Evolutionary conservation across 2,797 vertebrate genomes (phyloP).

Genomic region (Chelon labrosus): DNA sequence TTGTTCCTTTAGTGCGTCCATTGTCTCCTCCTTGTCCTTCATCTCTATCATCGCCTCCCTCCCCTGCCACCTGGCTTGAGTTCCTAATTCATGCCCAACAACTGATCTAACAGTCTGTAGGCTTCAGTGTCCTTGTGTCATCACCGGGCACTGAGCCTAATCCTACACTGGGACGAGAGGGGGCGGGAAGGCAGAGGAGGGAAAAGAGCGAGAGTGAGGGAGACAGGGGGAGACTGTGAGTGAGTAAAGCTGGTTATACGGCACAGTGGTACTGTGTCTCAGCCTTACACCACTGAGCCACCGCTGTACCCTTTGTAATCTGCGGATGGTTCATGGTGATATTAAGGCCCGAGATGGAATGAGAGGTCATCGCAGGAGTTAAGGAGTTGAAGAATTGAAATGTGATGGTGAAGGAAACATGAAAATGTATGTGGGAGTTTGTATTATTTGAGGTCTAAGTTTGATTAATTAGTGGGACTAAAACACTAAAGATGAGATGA

Average conservation of each 20-base stretch:
- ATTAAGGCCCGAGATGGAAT: constrained; percentile 2
- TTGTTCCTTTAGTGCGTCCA: constrained; percentile 28
- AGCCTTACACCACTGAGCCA: constrained; percentile 30
- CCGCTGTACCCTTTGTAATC: constrained; percentile 16
- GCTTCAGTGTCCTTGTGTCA: constrained; percentile 66
- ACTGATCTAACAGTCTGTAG: constrained; percentile 71
- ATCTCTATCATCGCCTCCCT: constrained; percentile 38
- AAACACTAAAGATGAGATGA: not conserved
- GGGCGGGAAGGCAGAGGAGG: constrained; percentile 4
- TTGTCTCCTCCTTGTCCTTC: constrained; percentile 27
- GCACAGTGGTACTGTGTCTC: constrained; percentile 30
- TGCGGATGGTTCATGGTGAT: constrained; percentile 26
- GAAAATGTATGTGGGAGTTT: not conserved
- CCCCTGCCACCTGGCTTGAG: constrained; percentile 28
- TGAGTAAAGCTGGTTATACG: constrained; percentile 34
- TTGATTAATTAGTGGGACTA: not conserved
- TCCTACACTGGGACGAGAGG: constrained; percentile 54
- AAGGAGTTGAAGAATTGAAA: not conserved
- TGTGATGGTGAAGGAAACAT: not conserved
- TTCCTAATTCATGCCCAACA: constrained; percentile 58
- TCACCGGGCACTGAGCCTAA: constrained; percentile 74
- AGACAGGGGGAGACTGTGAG: constrained; percentile 21
- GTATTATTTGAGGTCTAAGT: not conserved
- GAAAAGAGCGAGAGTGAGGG: constrained; percentile 7
- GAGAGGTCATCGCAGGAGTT: not conserved